Evolutionary conservation across 1,140 invertebrate genomes (phyloP).

Genomic region (Drosophila auraria): DNA sequence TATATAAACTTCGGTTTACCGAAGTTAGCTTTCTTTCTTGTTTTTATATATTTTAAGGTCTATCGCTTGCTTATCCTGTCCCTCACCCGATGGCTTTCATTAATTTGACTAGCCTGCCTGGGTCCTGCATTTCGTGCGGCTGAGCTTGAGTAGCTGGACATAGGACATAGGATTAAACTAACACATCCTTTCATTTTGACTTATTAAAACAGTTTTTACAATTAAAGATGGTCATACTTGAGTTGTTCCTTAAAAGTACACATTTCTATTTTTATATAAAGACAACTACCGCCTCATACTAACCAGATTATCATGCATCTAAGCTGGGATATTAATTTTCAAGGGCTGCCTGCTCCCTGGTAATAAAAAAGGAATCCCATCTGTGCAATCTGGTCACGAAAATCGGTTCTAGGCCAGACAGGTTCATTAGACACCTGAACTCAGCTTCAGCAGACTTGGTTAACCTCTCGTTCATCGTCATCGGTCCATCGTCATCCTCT

Average conservation of each 20-base stretch:
- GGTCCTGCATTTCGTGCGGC: too few relatives aligned
- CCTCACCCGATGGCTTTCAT: too few relatives aligned
- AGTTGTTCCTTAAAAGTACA: too few relatives aligned
- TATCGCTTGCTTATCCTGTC: too few relatives aligned
- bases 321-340: not conserved
- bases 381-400: conserved; percentile 2
- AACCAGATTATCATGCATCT: not conserved
- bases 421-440: conserved; percentile 13
- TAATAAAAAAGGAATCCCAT: not conserved
- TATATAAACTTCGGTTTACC: too few relatives aligned
- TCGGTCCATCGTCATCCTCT: conserved; percentile 9
- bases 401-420: conserved; percentile 1
- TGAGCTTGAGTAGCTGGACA: too few relatives aligned
- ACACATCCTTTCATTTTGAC: too few relatives aligned
- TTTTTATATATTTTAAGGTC: too few relatives aligned
- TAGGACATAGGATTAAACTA: too few relatives aligned
- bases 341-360: not conserved
- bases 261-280: not conserved
- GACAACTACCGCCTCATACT: not conserved
- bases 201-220: not conserved
- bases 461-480: conserved; percentile 15
- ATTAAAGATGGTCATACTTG: not conserved
- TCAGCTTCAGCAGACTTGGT: conserved; percentile 1
- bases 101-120: too few relatives aligned
- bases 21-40: too few relatives aligned